These are phyloP conservation scores for Asarcornis scutulata DNA, from an alignment of 2,113 vertebrate genomes.

Conservation along the genomic window DNA sequence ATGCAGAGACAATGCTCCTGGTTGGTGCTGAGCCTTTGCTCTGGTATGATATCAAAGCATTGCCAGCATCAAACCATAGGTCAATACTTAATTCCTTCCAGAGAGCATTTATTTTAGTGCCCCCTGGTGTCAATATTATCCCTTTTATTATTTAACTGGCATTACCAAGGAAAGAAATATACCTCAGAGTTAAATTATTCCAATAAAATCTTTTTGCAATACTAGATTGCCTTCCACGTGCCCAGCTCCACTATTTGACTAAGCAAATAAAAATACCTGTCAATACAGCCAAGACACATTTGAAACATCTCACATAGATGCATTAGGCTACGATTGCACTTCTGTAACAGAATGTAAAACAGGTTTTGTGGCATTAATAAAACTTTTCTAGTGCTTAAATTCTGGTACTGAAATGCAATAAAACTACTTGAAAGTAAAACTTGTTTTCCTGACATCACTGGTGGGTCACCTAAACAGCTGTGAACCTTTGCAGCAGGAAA, in stretches of 20 bases:
- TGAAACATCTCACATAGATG: not conserved
- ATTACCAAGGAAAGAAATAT: not conserved
- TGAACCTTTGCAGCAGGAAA: not conserved
- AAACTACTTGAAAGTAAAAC: not conserved
- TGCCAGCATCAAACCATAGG: fast-evolving
- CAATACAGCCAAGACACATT: not conserved
- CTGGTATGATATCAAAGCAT: not conserved
- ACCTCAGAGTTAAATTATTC: not conserved
- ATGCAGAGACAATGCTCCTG: not conserved
- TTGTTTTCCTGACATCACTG: not conserved
- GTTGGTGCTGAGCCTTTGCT: not conserved
- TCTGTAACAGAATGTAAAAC: not conserved
- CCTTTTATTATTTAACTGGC: not conserved
- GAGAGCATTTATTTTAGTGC: not conserved
- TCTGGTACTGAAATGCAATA: not conserved
- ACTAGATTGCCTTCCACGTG: not conserved
- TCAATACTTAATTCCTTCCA: not conserved
- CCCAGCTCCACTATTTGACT: not conserved
- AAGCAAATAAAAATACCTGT: not conserved
- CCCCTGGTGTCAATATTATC: not conserved
- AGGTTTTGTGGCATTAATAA: not conserved
- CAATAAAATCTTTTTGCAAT: not conserved
- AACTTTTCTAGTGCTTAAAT: not conserved
- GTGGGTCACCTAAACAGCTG: not conserved
- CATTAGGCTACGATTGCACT: not conserved